Base-by-base conservation (phyloP, 1,140 invertebrate species). In the Conus ventricosus region DNA sequence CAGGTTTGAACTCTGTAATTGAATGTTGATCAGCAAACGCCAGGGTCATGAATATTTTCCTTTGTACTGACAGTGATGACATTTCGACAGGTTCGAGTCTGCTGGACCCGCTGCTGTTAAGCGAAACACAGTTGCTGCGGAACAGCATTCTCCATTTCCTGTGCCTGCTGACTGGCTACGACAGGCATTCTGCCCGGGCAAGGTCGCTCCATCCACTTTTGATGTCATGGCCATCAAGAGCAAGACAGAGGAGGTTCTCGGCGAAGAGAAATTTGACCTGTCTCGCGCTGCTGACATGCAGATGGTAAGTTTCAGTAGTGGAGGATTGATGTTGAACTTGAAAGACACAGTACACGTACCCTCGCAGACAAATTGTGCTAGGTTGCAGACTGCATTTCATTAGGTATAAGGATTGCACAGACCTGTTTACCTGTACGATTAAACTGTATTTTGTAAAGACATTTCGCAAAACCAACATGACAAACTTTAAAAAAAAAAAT, bases 201-300 rank as follows among this genome's bases (percentile, higher is more conserved):
- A 82, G 23, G 67, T 85, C 54, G n/a, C 85, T 5, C 39, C 84
- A 7, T 81, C 87, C 76, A 53, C 80, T 25, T 83, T 86, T 71
- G 88, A 90, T 20, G 85, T 27, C 15, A 63, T n/a, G 55, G 57
- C 71, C 51, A 57, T 91, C 83, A 90, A 90, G 71, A 71, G 67
- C 8, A 91, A 91, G 81, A 80, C 92, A 3, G 78, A 88, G n/a
- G 87, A 92, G 39, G 39, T 90, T 6, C 88, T 92, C 5, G 78
- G 87, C 85, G 90, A 90, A 75, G 88, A 90, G 1, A 87, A 71
- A 6, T 89, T 92, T 87, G 90, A 93, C 71, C 75, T 84, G 8
- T 51, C 23, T 20, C 90, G 67, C 55, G 57, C 90, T 60, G 83
- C 91, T 88, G 90, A 92, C 87, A 63, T 93, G 23, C 91, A 91